Evolutionary conservation across 2,113 vertebrate species (phyloP), one percentile per base, ranked within the genome.

Genomic region (Sinocyclocheilus maitianheensis): DNA sequence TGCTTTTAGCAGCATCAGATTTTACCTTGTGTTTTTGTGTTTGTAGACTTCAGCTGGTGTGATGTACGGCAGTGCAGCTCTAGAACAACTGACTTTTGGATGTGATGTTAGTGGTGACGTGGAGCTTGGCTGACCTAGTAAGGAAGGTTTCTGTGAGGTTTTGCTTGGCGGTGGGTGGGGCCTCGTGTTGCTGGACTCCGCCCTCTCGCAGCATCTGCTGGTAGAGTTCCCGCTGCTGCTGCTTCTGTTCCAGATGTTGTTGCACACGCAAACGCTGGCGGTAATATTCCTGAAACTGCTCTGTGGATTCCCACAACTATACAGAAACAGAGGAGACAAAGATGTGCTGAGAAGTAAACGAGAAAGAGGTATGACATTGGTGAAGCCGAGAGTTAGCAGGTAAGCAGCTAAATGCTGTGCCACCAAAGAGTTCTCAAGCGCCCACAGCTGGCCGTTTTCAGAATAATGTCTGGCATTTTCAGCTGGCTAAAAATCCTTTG

Each of bases 121-220:
- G n/a, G 6, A 63, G 12, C 12, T 51, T 43, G 4, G 30, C 93
- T 74, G 77, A 99, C 98, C 96, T 98, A 94, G 96, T 98, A 83
- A 99, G 97, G 91, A 99, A 99, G 85, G 98, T 97, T 55, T 99
- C 97, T 0, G 98, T 99, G 83, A 99, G 98, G 90, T 98, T 99
- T 91, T 99, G 96, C 62, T 97, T 93, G 78, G 91, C 91, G 77
- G 93, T 94, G 40, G 95, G 95, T 85, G 94, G 91, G 6, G 96
- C 96, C 26, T 97, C 97, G 37, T 96, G 96, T 90, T 98, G 97
- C 92, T 97, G 96, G 46, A 99, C 98, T 2, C 98, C 98, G 85
- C 98, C 98, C 93, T 99, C 98, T 75, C 97, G 92, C 83, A 99
- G 88, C 98, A 99, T 99, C 89, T 99, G 97, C 89, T 99, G 98